Base-by-base conservation (phyloP, 2,888 invertebrate genomes). In the Trissoscelio sp. region DNA sequence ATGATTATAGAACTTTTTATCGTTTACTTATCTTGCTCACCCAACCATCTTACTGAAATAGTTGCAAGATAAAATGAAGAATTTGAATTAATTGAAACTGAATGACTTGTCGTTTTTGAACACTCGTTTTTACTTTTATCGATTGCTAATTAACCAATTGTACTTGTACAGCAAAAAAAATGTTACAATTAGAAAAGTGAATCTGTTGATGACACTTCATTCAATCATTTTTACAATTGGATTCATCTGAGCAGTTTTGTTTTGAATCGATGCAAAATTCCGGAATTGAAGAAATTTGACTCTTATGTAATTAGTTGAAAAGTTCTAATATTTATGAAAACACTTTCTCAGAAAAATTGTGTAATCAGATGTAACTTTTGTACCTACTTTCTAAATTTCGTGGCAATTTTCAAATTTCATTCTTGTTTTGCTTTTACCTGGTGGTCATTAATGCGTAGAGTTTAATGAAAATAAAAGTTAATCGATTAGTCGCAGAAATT, bases 331-430 rank as follows among this genome's bases (percentile, higher is more conserved):
- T 44, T 48, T 9, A 20, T 70, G 22, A 70, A 58, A 72, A 34
- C 44, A 55, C 73, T 73, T 64, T 72, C 72, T 62, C 53, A 20
- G 6, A 60, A 62, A 31, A 62, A 28, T 72, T 72, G 16, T 31
- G 24, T 14, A 72, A 72, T 42, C 9, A 12, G 18, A 60, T 60
- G 58, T 70, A 70, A 70, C 24, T 72, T 58, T 46, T 31, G 37
- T 58, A 22, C 5, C 6, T 3, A 7, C 46, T 70, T 72, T 72
- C 51, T 51, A 58, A 37, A 51, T 72, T 72, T 51, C 31, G 14
- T 60, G 16, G 31, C 11, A 34, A 51, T 72, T 72, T 51, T 48
- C 12, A 39, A 72, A 72, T 72, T 72, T 37, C n/a, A 7, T 46
- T 53, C 11, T 3, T 22, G 12, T 18, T 42, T 66, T 39, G 34